Base-by-base conservation (phyloP, 2,797 vertebrate species). In the Cyprinodon diabolis region DNA sequence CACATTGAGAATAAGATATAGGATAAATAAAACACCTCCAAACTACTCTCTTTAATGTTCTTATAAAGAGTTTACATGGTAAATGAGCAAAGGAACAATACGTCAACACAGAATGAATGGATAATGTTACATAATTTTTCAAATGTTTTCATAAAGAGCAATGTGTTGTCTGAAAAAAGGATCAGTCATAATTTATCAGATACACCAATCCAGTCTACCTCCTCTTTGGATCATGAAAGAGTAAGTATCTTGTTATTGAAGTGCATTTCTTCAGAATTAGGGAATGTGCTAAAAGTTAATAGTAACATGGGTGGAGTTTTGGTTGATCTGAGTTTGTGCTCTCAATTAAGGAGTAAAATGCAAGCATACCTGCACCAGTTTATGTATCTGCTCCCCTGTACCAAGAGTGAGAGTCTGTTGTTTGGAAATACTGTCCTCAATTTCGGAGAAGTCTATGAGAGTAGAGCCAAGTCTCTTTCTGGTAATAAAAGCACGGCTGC, bases 361-460 rank as follows among this genome's bases (percentile, higher is more conserved):
- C 58, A 2, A 67, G 57, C 11, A 49, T 68, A 94, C 88, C 91
- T 93, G 89, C 68, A 94, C 68, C 37, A 93, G 84, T 51, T 86
- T 78, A 76, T 94, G 92, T 80, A 95, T 92, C 77, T 93, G 91
- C 77, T 94, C 89, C 57, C 93, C 93, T 43, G 81, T 92, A 30
- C 87, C 81, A 76, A 90, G 69, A 74, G 94, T 87, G 14, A 92
- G 80, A 3, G 68, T 69, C 66, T 93, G 93, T 48, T 94, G 92
- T 73, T 90, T 87, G 71, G 85, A 82, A 45, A 94, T 80, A 60
- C 81, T 91, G 70, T 95, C 94, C 7, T 94, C 90, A 66, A 93
- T 85, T 15, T 93, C 90, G 21, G 83, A 70, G 87, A 94, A 89
- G 58, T 83, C 21, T 54, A 96, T 89, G 67, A 95, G 82, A 51